These are phyloP conservation scores for Drosophila falleni DNA, from an alignment of 2,888 invertebrate species.

Conservation along the genomic window DNA sequence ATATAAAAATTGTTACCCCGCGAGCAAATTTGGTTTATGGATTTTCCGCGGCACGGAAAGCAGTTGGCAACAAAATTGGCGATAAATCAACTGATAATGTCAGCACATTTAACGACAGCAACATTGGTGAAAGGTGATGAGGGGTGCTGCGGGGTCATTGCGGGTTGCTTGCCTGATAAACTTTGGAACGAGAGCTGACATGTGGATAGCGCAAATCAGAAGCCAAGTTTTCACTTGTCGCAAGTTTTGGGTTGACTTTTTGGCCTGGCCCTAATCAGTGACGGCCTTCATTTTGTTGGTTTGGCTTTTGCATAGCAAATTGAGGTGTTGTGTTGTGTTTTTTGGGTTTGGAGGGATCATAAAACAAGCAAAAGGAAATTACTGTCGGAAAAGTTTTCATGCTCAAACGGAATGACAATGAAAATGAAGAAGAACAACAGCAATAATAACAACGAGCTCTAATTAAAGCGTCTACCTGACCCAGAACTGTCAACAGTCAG, in stretches of 20 bases:
- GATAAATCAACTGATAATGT: conserved; percentile 81
- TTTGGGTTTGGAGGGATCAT: background rate
- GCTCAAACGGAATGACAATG: conserved; percentile 14
- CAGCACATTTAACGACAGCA: conserved; percentile 69
- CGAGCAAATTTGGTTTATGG: conserved; percentile 50
- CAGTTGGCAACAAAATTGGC: conserved; percentile 69
- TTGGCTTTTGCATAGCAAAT: conserved; percentile 47
- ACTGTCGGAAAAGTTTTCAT: conserved; percentile 36
- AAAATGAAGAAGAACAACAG: conserved; percentile 1
- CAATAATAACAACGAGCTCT: background rate
- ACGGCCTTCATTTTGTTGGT: conserved; percentile 27
- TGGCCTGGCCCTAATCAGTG: conserved; percentile 43
- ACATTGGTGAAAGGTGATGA: conserved; percentile 13
- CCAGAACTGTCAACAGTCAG: conserved; percentile 17
- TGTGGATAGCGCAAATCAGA: conserved; percentile 36
- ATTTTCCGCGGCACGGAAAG: conserved; percentile 47
- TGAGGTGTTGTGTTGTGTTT: conserved; percentile 13
- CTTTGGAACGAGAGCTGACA: conserved; percentile 15
- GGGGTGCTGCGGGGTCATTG: conserved; percentile 26
- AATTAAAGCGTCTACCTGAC: conserved; percentile 40
- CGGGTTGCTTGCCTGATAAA: conserved; percentile 40
- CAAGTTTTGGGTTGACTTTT: conserved; percentile 43
- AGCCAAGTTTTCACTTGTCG: conserved; percentile 40
- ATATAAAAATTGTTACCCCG: conserved; percentile 33
- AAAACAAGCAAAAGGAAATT: conserved; percentile 42